Evolutionary conservation across 2,113 vertebrate genomes (phyloP).

Genomic region (Myrmecophaga tridactyla): DNA sequence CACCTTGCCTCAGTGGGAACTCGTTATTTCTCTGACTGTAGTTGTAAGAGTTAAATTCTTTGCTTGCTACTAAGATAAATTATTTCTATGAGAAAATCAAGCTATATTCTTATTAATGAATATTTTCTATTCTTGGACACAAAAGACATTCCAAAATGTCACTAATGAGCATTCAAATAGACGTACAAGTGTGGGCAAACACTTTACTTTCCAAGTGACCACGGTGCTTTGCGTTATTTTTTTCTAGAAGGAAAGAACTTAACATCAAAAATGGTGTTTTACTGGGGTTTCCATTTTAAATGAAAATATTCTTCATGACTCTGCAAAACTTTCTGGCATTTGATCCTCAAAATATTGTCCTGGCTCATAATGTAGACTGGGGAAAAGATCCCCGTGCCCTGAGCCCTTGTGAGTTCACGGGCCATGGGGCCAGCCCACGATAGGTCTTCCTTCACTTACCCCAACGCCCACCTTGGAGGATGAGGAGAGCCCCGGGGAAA

Average conservation of each 20-base stretch:
- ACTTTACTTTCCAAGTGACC: not conserved
- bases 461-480: not conserved
- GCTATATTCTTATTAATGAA: not conserved
- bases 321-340: not conserved
- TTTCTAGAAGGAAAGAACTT: not conserved
- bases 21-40: not conserved
- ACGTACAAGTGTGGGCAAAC: not conserved
- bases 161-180: not conserved
- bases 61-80: not conserved
- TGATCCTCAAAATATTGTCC: not conserved
- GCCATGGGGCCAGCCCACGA: too few species aligned
- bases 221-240: not conserved
- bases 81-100: not conserved
- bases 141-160: not conserved
- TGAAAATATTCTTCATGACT: not conserved
- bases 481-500: not conserved
- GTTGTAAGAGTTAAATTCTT: not conserved
- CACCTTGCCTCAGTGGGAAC: not conserved
- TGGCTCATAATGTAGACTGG: too few species aligned
- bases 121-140: not conserved
- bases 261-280: not conserved
- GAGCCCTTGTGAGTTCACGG: fast-evolving
- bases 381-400: fast-evolving
- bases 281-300: not conserved
- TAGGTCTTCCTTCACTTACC: not conserved